Conservation (phyloP, 1,140 invertebrate genomes). For the Apis cerana region DNA sequence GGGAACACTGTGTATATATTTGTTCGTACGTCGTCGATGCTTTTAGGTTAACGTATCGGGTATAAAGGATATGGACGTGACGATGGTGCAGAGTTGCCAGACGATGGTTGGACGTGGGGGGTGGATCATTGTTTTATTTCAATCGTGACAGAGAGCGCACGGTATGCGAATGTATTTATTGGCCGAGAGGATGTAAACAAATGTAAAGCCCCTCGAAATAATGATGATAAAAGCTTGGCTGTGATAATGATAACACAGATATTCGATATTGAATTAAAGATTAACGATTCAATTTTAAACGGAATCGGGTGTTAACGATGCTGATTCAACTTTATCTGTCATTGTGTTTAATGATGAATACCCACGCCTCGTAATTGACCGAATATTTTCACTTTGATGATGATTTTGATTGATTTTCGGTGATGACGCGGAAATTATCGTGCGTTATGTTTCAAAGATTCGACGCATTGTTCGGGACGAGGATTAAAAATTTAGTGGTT, state of each 20-base stretch:
- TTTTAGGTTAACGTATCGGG: neutral
- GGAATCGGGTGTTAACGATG: no score
- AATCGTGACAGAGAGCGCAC: neutral
- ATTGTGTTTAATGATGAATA: neutral
- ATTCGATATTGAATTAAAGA: slow-evolving; percentile 3
- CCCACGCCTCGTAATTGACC: neutral
- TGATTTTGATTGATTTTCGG: neutral
- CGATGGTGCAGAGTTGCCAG: neutral
- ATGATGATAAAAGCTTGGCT: neutral
- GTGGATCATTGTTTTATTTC: neutral
- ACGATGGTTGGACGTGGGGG: no score
- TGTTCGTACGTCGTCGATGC: neutral
- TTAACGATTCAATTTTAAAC: neutral
- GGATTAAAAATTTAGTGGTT: neutral
- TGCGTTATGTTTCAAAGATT: neutral
- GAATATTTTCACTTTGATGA: neutral
- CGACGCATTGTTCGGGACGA: no score
- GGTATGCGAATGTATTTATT: neutral
- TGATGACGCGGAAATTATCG: neutral
- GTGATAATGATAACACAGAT: neutral
- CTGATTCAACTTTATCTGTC: neutral
- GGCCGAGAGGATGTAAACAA: no score
- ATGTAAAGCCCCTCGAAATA: neutral
- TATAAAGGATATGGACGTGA: neutral
- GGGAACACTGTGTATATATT: neutral